Conservation (phyloP, 2,797 vertebrate genomes). For the Pelochelys cantorii region DNA sequence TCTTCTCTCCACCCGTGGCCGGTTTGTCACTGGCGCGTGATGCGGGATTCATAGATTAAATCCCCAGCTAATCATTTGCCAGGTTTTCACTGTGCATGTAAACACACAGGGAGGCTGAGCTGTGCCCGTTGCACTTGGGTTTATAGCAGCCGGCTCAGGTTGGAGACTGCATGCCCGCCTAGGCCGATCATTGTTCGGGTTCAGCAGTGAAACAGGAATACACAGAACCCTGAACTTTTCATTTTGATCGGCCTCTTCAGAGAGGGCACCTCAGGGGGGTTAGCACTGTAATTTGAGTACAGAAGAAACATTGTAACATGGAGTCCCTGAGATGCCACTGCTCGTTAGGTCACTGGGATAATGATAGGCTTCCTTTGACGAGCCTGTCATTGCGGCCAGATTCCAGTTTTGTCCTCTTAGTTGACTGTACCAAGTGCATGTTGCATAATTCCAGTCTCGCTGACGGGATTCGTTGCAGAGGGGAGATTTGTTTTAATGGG, state of each 20-base stretch:
- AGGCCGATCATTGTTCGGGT: background rate
- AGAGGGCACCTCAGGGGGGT: background rate
- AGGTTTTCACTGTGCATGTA: rapidly evolving
- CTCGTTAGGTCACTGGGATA: constrained; percentile 46
- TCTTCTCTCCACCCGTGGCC: background rate
- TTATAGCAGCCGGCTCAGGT: background rate
- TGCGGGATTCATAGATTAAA: background rate
- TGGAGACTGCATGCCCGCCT: background rate
- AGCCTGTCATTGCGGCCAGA: constrained; percentile 44
- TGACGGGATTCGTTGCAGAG: constrained; percentile 10
- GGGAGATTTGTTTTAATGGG: constrained; percentile 24
- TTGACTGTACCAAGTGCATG: constrained; percentile 2
- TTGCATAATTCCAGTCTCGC: constrained; percentile 34
- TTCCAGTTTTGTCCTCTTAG: background rate
- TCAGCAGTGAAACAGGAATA: background rate
- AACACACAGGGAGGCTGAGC: rapidly evolving
- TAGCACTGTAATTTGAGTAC: constrained; percentile 9
- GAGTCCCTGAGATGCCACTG: background rate
- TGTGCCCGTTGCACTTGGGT: background rate
- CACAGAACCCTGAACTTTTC: background rate
- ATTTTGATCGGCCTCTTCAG: background rate
- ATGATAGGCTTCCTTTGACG: constrained; percentile 26
- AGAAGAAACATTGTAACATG: background rate
- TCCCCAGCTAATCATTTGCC: background rate
- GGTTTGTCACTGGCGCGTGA: background rate